Base-by-base conservation (phyloP, 2,797 vertebrate species). In the Euthynnus affinis region DNA sequence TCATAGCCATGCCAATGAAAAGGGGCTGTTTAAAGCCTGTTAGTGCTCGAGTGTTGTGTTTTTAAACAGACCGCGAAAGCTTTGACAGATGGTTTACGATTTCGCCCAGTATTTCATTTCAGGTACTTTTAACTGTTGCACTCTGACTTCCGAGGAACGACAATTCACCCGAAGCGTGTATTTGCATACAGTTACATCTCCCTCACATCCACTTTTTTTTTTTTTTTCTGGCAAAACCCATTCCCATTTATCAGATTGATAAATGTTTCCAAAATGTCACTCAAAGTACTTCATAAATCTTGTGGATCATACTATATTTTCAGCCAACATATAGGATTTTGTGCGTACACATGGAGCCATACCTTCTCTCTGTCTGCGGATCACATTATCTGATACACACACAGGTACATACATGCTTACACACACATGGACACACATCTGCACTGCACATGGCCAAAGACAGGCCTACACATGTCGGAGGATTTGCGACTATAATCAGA, bases 401-500 rank as follows among this genome's bases (percentile, higher is more conserved):
- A 79, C 80, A 42, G 84, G 86, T 89, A 93, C 78, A 86, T 59
- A 78, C 81, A 85, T 72, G 81, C 80, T 85, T 25, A 85, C 66
- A 77, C 88, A 84, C 82, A 88, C 84, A 81, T 63, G 65, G 67
- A 94, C 90, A 84, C 92, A 96, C 97, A 98, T 98, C 97, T 99
- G 97, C 82, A 95, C 87, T 84, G 92, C 97, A 98, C 96, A 97
- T 98, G 97, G 94, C 83, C 48, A 69, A 90, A 90, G 91, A 93
- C 94, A 93, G 89, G 84, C 94, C 88, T 95, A 96, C 96, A 96
- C 93, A 93, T 96, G 96, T 97, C 95, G 91, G 94, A 95, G 94
- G 96, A 96, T 94, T 96, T 96, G 95, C 93, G 95, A 95, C 96
- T 95, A 96, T 96, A 96, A 97, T 96, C 96, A 94, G 95, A 97